Conservation (phyloP, 2,888 invertebrate species). For the Galerucella nymphaeae region DNA sequence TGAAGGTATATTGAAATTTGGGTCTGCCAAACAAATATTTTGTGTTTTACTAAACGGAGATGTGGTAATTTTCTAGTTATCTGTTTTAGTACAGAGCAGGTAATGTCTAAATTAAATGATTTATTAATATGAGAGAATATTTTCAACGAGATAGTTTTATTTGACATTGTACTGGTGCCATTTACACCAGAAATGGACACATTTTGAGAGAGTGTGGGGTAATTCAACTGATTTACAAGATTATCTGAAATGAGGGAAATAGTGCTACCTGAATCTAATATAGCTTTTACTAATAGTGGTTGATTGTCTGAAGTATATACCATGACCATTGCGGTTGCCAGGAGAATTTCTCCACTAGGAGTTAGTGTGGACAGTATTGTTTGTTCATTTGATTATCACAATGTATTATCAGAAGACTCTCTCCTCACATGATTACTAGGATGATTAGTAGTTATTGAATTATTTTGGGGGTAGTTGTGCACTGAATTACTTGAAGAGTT, state of each 20-base stretch:
- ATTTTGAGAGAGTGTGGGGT: not conserved
- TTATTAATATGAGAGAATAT: not conserved
- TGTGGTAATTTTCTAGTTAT: conserved; percentile 4
- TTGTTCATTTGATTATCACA: conserved; percentile 8
- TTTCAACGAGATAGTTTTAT: conserved; percentile 1
- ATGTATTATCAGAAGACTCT: conserved; percentile 5
- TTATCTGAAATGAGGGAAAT: conserved; percentile 4
- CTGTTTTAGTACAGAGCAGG: not conserved
- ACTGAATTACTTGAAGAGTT: not conserved
- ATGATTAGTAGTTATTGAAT: not conserved
- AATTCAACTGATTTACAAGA: not conserved
- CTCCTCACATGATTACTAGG: not conserved
- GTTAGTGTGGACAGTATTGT: not conserved
- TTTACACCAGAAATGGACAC: not conserved
- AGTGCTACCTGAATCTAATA: conserved; percentile 2
- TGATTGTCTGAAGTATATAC: conserved; percentile 9
- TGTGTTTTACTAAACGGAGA: conserved; percentile 4
- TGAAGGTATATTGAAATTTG: not conserved
- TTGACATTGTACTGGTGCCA: conserved; percentile 6
- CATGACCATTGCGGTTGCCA: conserved; percentile 11
- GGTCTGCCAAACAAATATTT: conserved; percentile 6
- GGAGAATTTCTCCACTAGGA: conserved; percentile 9
- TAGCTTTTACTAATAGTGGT: conserved; percentile 5
- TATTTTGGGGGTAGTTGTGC: conserved; percentile 6
- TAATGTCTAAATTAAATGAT: conserved; percentile 8